Evolutionary conservation across 2,113 vertebrate genomes (phyloP).

Genomic region (Vombatus ursinus): DNA sequence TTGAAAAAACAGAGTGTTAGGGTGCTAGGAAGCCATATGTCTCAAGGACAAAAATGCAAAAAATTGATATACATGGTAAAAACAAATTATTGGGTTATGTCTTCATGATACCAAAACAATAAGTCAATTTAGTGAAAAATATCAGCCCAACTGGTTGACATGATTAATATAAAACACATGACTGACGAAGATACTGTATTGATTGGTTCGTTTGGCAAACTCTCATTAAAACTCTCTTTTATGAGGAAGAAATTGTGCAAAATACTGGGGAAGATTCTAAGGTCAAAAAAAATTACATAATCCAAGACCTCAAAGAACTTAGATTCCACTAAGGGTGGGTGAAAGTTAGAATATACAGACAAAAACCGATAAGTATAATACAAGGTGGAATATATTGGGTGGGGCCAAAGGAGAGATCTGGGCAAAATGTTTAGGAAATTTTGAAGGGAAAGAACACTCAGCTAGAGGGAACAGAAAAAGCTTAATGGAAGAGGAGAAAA

Average conservation of each 20-base stretch:
- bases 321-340: not conserved
- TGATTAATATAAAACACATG: slow-evolving; percentile 60
- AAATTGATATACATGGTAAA: not conserved
- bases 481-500: not conserved
- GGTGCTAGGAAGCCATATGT: not conserved
- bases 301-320: not conserved
- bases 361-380: not conserved
- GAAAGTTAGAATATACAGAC: not conserved
- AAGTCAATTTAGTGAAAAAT: slow-evolving; percentile 45
- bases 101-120: not conserved
- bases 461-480: not conserved
- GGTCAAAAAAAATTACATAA: not conserved
- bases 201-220: not conserved
- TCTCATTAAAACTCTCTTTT: not conserved
- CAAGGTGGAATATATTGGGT: not conserved
- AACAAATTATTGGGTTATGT: not conserved
- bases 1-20: not conserved
- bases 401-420: not conserved
- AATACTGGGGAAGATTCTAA: not conserved
- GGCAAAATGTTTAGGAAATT: not conserved
- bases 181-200: slow-evolving; percentile 6
- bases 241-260: not conserved
- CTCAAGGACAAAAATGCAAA: slow-evolving; percentile 26
- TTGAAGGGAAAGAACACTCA: not conserved
- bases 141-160: slow-evolving; percentile 14